Evolutionary conservation across 2,888 invertebrate species (phyloP).

Genomic region (Agrochola macilenta): DNA sequence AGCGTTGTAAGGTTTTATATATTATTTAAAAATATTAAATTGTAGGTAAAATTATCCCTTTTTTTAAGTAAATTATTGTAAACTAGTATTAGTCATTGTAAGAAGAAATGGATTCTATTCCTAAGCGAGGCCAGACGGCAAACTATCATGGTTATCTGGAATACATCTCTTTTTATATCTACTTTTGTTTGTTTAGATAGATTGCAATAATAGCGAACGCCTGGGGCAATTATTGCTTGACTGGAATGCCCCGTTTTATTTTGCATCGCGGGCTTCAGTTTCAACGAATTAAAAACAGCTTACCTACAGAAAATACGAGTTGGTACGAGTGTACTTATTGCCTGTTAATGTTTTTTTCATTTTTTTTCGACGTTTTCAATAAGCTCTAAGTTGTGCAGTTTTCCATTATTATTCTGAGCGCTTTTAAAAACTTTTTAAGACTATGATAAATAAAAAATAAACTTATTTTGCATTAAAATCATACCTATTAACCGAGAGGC

Average conservation of each 20-base stretch:
- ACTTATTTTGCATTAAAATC: neutral
- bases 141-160: constrained; percentile 31
- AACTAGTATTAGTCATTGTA: neutral
- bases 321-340: neutral
- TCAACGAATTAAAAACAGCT: constrained; percentile 23
- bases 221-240: constrained; percentile 32
- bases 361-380: constrained; percentile 1
- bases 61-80: constrained; percentile 9
- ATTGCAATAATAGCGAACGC: constrained; percentile 27
- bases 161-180: constrained; percentile 51
- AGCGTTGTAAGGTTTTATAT: neutral
- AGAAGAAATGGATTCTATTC: constrained; percentile 21
- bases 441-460: too few relatives aligned
- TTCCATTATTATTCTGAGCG: neutral
- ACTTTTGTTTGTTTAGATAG: constrained; percentile 28
- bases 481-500: neutral
- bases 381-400: neutral
- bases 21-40: neutral
- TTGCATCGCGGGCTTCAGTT: constrained; percentile 5
- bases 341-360: neutral
- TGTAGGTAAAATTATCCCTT: neutral
- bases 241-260: constrained; percentile 37
- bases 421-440: constrained; percentile 5
- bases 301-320: constrained; percentile 2
- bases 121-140: neutral